Conservation (phyloP, 2,888 invertebrate species). For the Diploptera punctata region DNA sequence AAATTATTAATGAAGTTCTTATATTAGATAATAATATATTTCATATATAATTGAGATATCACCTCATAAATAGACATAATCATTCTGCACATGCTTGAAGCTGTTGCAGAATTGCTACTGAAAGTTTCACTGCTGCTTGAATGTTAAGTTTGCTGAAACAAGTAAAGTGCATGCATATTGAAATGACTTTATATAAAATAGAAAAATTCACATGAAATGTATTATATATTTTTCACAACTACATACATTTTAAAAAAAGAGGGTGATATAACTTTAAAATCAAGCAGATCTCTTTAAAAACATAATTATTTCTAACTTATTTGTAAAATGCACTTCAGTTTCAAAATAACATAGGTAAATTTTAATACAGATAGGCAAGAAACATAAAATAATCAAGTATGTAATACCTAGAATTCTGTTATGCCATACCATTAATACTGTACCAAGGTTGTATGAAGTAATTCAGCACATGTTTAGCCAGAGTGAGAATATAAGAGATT, state of each 20-base stretch:
- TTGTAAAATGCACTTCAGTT: neutral
- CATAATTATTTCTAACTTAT: neutral
- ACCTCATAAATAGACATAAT: constrained; percentile 19
- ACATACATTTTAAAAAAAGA: constrained; percentile 16
- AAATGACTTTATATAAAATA: constrained; percentile 16
- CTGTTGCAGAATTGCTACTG: constrained; percentile 1
- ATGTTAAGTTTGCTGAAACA: neutral
- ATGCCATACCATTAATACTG: neutral
- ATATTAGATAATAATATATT: constrained; percentile 17
- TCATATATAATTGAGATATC: constrained; percentile 19
- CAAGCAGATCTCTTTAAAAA: constrained; percentile 5
- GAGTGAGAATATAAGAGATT: neutral
- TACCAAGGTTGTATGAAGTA: neutral
- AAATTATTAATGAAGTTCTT: constrained; percentile 22
- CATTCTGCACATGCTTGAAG: constrained; percentile 20
- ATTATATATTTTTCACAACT: constrained; percentile 26
- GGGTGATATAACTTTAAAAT: neutral
- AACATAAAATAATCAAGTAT: neutral
- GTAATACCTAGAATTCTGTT: neutral
- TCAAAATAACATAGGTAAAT: neutral
- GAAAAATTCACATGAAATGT: constrained; percentile 21
- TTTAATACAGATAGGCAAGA: neutral
- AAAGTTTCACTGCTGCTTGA: neutral
- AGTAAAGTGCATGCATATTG: constrained; percentile 12
- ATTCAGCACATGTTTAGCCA: constrained; percentile 9